A percentile compares a stretch with the other conserved stretches of the same genome.
Conservation (phyloP, 2,113 vertebrate species). For the Lasiurus borealis region DNA sequence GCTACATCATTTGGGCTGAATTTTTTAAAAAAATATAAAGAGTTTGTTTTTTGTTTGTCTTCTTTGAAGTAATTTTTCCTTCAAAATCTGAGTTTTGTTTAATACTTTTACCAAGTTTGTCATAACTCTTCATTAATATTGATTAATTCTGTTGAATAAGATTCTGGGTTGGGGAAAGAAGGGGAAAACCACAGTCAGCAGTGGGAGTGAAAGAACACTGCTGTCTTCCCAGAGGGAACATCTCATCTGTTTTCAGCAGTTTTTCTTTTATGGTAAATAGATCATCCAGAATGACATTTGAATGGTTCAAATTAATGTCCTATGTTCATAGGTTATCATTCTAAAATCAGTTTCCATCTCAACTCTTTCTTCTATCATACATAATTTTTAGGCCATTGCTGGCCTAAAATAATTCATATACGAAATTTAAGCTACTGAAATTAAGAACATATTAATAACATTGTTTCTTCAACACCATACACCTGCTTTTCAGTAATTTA, state of each 20-base stretch:
- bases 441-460: neutral
- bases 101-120: neutral
- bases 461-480: neutral
- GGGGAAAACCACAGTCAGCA: too few species aligned
- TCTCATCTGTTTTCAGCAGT: neutral
- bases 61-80: neutral
- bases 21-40: neutral
- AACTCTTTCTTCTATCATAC: neutral
- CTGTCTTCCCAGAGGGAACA: neutral
- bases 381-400: neutral
- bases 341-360: neutral
- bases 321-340: neutral
- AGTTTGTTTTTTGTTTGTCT: neutral
- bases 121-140: neutral
- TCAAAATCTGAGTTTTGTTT: neutral
- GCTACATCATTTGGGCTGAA: too few species aligned
- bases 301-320: neutral
- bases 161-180: neutral
- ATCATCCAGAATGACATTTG: neutral
- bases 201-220: too few species aligned
- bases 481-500: neutral
- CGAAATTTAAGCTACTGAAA: neutral
- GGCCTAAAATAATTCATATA: neutral
- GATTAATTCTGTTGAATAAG: too few species aligned
- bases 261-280: neutral